Base-by-base conservation (phyloP, 2,797 vertebrate species). In the Eremophila alpestris region DNA sequence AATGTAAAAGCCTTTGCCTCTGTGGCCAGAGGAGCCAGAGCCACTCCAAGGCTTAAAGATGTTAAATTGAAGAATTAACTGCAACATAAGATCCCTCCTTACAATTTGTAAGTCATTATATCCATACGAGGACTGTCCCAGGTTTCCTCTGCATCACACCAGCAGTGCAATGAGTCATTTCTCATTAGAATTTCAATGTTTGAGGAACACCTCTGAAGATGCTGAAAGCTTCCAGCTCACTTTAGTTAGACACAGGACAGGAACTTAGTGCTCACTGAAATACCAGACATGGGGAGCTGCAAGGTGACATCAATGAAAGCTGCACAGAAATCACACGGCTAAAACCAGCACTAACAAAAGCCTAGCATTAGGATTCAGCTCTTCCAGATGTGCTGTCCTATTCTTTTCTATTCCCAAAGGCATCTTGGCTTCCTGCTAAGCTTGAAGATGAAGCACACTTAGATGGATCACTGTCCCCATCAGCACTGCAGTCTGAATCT, bases 241-340 rank as follows among this genome's bases (percentile, higher is more conserved):
- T 77, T 79, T 17, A 45, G 21, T 45, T 8, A 45, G 30, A 94
- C 26, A n/a, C 30, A 40, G 34, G 54, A 68, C 20, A 74, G 29
- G 17, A 94, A 70, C 20, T 52, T 9, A 10, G 13, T 6, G 23
- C 36, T 58, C 30, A 43, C 48, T 73, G 36, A 62, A 87, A 38
- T 17, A 54, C 24, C 2, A 48, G 7, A 19, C 13, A 3, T 0
- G 1, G 41, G 8, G 59, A 79, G 51, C 12, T 45, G 56, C 54
- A 76, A 65, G 12, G 1, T 56, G n/a, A 52, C n/a, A 41, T 17
- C 27, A 36, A 62, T 58, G 40, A 43, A 81, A 78, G 41, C 1
- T 52, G 38, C 48, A 49, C 0, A 76, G 55, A 79, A 82, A 79
- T 27, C 36, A 51, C 32, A 62, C 43, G 30, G 58, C 49, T 78